Evolutionary conservation across 2,797 vertebrate genomes (phyloP).

Genomic region (Ptychobarbus kaznakovi): DNA sequence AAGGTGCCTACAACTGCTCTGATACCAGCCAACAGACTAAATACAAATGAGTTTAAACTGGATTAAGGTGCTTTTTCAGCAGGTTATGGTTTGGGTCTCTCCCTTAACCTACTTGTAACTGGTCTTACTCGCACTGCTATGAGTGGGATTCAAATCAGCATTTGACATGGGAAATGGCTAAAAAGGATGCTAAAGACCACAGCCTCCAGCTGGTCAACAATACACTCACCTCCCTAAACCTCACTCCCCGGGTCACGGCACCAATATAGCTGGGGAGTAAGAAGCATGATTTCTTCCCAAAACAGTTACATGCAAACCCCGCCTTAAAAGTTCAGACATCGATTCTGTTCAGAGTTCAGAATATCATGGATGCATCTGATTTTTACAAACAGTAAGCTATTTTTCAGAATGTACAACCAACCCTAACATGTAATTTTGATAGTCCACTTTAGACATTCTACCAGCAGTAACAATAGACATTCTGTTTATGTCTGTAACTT

Average conservation of each 20-base stretch:
- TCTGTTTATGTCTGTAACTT: background rate
- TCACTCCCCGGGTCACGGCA: background rate
- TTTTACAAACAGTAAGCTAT: background rate
- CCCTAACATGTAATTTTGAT: background rate
- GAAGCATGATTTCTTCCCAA: background rate
- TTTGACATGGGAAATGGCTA: background rate
- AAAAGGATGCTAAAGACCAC: background rate
- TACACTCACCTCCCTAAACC: background rate
- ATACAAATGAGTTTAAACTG: background rate
- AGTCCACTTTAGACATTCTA: too few relatives aligned
- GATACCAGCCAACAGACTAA: background rate
- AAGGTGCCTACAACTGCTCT: background rate
- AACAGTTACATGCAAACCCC: background rate
- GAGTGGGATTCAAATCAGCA: background rate
- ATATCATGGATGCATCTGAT: background rate
- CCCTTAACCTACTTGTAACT: too few relatives aligned
- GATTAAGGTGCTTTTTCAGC: background rate
- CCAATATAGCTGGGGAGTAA: background rate
- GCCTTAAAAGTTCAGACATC: background rate
- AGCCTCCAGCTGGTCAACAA: background rate
- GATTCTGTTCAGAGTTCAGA: background rate
- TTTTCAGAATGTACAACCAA: background rate
- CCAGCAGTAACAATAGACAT: too few relatives aligned
- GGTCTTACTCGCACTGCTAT: background rate
- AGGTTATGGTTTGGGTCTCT: background rate